Evolutionary conservation across 2,113 vertebrate species (phyloP).

Genomic region (Varanus salvator): DNA sequence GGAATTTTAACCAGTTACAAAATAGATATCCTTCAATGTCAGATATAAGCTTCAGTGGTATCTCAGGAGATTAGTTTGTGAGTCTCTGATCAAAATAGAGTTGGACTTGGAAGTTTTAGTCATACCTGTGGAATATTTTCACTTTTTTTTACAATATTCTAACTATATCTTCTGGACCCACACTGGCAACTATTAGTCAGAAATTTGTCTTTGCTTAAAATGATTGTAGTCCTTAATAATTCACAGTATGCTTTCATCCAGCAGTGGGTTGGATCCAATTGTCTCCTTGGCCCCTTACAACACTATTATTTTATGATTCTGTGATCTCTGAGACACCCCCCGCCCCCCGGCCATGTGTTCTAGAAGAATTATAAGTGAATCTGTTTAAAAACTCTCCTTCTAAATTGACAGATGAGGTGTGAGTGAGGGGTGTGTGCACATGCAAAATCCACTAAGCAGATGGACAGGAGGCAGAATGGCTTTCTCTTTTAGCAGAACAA

Average conservation of each 20-base stretch:
- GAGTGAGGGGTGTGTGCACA: neutral
- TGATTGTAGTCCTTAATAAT: neutral
- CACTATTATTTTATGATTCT: too few relatives aligned
- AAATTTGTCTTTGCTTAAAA: neutral
- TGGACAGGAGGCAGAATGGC: neutral
- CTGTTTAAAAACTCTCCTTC: neutral
- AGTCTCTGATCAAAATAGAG: neutral
- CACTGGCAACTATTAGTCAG: too few relatives aligned
- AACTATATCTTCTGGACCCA: neutral
- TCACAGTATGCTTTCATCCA: neutral
- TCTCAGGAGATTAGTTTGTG: neutral
- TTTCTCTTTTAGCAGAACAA: neutral
- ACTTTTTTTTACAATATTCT: neutral
- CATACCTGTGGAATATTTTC: neutral
- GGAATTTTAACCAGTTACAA: too few relatives aligned
- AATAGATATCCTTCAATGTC: too few relatives aligned
- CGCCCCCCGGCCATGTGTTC: too few relatives aligned
- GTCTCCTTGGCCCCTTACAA: too few relatives aligned
- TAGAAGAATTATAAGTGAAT: neutral
- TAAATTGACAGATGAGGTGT: neutral
- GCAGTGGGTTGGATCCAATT: too few relatives aligned
- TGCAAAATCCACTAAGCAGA: neutral
- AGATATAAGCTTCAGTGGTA: too few relatives aligned
- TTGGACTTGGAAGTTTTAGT: neutral
- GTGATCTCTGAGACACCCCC: neutral